Evolutionary conservation across 2,113 vertebrate species (phyloP).

Genomic region (Channa argus): DNA sequence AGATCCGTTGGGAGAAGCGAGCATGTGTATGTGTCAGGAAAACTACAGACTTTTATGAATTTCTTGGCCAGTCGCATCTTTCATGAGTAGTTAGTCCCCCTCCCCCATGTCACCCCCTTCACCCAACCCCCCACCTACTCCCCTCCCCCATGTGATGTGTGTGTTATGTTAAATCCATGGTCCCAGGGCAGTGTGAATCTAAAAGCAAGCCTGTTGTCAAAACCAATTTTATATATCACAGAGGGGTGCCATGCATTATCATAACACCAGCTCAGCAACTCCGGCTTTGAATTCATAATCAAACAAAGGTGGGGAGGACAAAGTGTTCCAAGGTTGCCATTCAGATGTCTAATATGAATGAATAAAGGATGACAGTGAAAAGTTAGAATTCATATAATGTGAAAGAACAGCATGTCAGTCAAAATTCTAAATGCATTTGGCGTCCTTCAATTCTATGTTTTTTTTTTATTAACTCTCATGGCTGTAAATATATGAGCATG

Average conservation of each 20-base stretch:
- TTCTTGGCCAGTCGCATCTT: conserved; percentile 72
- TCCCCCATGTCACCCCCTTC: neutral
- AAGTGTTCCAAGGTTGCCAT: conserved; percentile 49
- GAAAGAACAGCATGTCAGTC: neutral
- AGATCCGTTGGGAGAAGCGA: conserved; percentile 66
- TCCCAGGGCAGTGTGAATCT: conserved; percentile 62
- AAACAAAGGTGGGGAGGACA: conserved; percentile 65
- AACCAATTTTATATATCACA: conserved; percentile 77
- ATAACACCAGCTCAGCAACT: conserved; percentile 76
- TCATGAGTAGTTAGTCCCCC: conserved; percentile 56
- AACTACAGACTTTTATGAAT: conserved; percentile 74
- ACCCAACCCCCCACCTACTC: neutral
- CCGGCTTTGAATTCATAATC: conserved; percentile 70
- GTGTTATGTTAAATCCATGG: conserved; percentile 68
- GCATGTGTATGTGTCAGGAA: conserved; percentile 63
- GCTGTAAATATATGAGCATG: too few relatives aligned
- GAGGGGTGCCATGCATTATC: conserved; percentile 71
- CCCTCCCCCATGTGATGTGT: conserved; percentile 54
- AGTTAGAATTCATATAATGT: conserved; percentile 17
- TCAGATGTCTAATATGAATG: conserved; percentile 26
- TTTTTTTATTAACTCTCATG: too few relatives aligned
- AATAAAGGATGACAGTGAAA: conserved; percentile 16
- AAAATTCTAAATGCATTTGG: neutral
- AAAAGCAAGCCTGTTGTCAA: conserved; percentile 74
- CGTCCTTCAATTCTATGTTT: neutral